Evolutionary conservation across 2,888 invertebrate species (phyloP).

Genomic region (Yponomeuta malinellus): DNA sequence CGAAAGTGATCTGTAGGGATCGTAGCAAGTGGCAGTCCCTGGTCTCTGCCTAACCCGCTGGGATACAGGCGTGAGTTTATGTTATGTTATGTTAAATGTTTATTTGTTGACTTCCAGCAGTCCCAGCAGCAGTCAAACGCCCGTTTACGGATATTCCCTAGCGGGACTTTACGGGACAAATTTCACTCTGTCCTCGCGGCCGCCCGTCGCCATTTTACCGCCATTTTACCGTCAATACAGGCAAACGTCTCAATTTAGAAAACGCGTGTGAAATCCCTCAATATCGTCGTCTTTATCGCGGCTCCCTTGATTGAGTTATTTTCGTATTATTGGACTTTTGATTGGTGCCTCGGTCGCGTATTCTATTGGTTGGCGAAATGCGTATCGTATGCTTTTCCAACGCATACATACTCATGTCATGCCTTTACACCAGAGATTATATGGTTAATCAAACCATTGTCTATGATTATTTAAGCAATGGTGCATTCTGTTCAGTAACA

Average conservation of each 20-base stretch:
- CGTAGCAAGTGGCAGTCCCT: too few species aligned
- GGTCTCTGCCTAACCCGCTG: too few species aligned
- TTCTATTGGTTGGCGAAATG: background rate
- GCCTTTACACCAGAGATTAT: too few species aligned
- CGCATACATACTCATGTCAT: too few species aligned
- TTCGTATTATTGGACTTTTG: background rate
- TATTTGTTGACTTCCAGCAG: background rate
- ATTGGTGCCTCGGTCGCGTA: background rate
- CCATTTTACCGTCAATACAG: constrained; percentile 40
- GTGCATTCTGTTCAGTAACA: too few species aligned
- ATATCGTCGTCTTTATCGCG: constrained; percentile 9
- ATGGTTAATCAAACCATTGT: too few species aligned
- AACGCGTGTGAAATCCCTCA: constrained; percentile 21
- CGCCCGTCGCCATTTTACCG: constrained; percentile 55
- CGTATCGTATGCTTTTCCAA: background rate
- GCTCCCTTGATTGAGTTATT: background rate
- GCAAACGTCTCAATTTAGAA: constrained; percentile 66
- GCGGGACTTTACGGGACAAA: constrained; percentile 42
- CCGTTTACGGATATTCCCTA: constrained; percentile 31
- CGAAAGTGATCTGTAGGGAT: too few species aligned
- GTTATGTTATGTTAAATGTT: too few species aligned
- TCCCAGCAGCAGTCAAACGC: constrained; percentile 21
- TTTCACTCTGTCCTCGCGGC: constrained; percentile 58
- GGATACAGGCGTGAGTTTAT: too few species aligned
- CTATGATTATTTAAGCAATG: too few species aligned